phyloP scores from a whole-genome alignment of 2,113 vertebrate genomes.

The Eonycteris spelaea region DNA sequence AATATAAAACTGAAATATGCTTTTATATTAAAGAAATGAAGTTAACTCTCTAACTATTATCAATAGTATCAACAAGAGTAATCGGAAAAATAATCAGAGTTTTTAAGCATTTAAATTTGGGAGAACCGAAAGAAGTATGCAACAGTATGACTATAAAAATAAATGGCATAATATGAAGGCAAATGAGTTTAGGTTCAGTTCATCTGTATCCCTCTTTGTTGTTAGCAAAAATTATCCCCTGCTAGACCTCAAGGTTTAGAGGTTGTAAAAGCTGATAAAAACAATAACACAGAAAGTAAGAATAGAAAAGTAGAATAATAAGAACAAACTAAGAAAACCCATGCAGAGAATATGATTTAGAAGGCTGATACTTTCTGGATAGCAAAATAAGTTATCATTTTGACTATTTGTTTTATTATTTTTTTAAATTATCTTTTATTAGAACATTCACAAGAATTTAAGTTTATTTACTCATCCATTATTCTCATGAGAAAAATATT shows the following conservation, averaged over 20 bases:
- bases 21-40: background rate
- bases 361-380: background rate
- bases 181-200: background rate
- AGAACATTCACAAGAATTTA: conserved; percentile 4
- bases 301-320: background rate
- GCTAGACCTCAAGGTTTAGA: background rate
- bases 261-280: background rate
- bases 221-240: background rate
- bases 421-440: background rate
- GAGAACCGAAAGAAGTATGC: conserved; percentile 20
- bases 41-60: background rate
- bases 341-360: background rate
- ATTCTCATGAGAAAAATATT: background rate
- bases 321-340: background rate
- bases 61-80: background rate
- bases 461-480: background rate
- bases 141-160: background rate
- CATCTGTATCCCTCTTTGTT: background rate
- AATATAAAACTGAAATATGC: background rate
- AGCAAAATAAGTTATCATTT: background rate
- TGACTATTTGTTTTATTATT: background rate
- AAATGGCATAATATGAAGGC: background rate
- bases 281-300: background rate
- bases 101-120: background rate
- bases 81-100: background rate